These are phyloP conservation scores for Prosapia bicincta DNA, from an alignment of 2,888 invertebrate genomes.

Conservation along the genomic window DNA sequence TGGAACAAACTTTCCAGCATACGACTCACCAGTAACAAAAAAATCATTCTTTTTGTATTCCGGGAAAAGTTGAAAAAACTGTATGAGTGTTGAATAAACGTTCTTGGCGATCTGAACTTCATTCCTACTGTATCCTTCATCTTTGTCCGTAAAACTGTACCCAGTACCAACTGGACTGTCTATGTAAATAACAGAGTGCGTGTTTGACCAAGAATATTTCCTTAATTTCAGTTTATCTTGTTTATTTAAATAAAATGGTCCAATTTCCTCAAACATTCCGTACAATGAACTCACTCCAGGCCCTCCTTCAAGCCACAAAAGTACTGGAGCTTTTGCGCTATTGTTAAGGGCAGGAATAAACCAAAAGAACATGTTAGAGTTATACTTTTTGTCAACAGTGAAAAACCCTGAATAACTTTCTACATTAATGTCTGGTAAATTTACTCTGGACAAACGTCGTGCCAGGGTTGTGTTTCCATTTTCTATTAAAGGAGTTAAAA, in stretches of 20 bases:
- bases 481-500: conserved; percentile 66
- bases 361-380: conserved; percentile 53
- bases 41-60: conserved; percentile 71
- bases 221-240: conserved; percentile 54
- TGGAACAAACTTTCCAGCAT: conserved; percentile 79
- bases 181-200: conserved; percentile 79
- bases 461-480: conserved; percentile 51
- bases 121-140: conserved; percentile 72
- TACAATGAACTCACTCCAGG: conserved; percentile 77
- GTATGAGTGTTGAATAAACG: conserved; percentile 68
- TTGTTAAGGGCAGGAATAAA: conserved; percentile 49
- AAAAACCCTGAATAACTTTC: conserved; percentile 60
- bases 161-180: conserved; percentile 94
- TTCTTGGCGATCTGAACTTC: conserved; percentile 78
- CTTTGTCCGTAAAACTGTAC: conserved; percentile 79
- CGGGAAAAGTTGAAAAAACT: conserved; percentile 82
- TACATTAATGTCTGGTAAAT: conserved; percentile 44
- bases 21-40: conserved; percentile 87
- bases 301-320: conserved; percentile 84
- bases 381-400: conserved; percentile 55
- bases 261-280: conserved; percentile 80
- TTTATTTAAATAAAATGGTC: conserved; percentile 56
- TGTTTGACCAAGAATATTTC: conserved; percentile 74
- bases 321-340: conserved; percentile 56
- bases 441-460: conserved; percentile 24